Evolutionary conservation across 1,140 invertebrate genomes (phyloP).

Genomic region (Drosophila rufa): DNA sequence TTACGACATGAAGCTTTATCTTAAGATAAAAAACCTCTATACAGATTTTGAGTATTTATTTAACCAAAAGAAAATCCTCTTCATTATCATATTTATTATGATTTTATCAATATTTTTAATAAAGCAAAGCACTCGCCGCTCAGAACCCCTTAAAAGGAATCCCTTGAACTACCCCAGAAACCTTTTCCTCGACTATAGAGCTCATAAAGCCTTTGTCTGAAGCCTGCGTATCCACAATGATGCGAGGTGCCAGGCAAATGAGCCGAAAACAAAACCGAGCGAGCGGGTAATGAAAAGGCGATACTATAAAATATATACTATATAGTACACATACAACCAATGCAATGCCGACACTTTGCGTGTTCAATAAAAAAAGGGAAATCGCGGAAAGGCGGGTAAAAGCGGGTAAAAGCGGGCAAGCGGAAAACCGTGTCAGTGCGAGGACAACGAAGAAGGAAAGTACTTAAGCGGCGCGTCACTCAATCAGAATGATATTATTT

Average conservation of each 20-base stretch:
- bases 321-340: conserved; percentile 9
- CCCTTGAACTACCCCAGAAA: background rate
- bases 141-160: background rate
- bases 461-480: conserved; percentile 82
- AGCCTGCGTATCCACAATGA: conserved; percentile 50
- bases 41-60: too few species aligned
- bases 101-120: background rate
- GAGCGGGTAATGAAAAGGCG: conserved; percentile 36
- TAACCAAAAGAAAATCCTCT: too few species aligned
- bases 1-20: too few species aligned
- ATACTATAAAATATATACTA: conserved; percentile 23
- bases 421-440: conserved; percentile 78
- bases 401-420: conserved; percentile 35
- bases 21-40: too few species aligned
- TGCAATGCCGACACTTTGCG: conserved; percentile 67
- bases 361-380: conserved; percentile 71
- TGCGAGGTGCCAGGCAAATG: conserved; percentile 26
- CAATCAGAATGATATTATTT: conserved; percentile 84
- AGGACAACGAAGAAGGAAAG: conserved; percentile 73
- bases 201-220: conserved; percentile 22
- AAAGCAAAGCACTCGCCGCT: background rate
- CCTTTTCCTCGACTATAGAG: conserved; percentile 14
- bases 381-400: conserved; percentile 28
- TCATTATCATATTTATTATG: background rate
- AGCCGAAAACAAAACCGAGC: conserved; percentile 29